Evolutionary conservation across 2,888 invertebrate species (phyloP).

Genomic region (Lumbricus terrestris): DNA sequence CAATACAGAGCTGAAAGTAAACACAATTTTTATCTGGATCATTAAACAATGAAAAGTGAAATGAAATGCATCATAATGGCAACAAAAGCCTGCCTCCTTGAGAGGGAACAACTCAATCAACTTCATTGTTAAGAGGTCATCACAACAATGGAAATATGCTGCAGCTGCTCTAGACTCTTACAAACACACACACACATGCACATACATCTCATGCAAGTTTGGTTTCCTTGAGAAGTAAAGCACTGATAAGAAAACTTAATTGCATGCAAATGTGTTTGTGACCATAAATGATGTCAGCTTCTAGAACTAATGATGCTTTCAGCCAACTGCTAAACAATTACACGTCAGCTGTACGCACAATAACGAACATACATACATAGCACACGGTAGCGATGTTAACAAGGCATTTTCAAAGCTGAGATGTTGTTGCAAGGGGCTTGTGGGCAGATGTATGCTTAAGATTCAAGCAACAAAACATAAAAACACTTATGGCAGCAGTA

Average conservation of each 20-base stretch:
- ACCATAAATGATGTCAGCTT: neutral
- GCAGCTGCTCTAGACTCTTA: too few species aligned
- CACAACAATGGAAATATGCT: too few species aligned
- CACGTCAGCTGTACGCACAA: neutral
- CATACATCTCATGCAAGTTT: too few species aligned
- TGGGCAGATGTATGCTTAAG: neutral
- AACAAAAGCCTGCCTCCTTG: too few species aligned
- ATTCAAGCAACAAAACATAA: neutral
- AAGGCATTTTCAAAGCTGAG: neutral
- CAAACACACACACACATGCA: too few species aligned
- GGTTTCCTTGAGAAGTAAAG: neutral
- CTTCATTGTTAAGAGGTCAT: too few species aligned
- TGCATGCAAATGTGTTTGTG: neutral
- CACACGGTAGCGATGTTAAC: neutral
- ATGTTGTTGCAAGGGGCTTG: neutral
- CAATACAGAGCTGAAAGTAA: too few species aligned
- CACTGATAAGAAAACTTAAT: neutral
- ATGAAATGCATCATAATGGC: too few species aligned
- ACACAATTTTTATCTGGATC: too few species aligned
- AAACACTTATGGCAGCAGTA: neutral
- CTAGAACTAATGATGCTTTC: neutral
- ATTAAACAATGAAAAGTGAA: too few species aligned
- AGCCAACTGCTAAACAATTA: neutral
- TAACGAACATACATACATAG: neutral
- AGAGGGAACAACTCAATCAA: too few species aligned